Conservation (phyloP, 1,140 invertebrate genomes). For the Drosophila miranda region DNA sequence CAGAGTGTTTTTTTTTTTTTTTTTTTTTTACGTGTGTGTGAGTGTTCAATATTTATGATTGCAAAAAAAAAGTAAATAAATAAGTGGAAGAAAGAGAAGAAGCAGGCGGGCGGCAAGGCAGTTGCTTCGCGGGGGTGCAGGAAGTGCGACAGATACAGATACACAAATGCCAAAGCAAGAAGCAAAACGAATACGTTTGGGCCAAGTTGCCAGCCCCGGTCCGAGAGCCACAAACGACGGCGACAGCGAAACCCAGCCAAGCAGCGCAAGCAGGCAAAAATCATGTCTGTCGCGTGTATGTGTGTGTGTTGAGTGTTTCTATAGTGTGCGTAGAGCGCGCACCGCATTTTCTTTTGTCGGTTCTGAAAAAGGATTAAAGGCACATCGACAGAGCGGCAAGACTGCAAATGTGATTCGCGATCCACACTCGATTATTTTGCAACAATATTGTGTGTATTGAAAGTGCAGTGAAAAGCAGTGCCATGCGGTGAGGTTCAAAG, state of each 20-base stretch:
- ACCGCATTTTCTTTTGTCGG: constrained; percentile 75
- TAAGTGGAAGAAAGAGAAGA: constrained; percentile 26
- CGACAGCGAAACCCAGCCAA: constrained; percentile 62
- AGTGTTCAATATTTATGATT: constrained; percentile 63
- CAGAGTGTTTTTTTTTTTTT: too few relatives aligned
- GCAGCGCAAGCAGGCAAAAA: constrained; percentile 44
- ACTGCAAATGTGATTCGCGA: too few relatives aligned
- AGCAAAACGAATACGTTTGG: constrained; percentile 68
- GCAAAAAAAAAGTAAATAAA: constrained; percentile 52
- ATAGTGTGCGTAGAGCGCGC: constrained; percentile 44
- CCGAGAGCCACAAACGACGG: constrained; percentile 33
- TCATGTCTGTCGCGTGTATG: constrained; percentile 32
- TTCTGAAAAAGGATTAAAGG: constrained; percentile 20
- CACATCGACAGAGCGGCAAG: too few relatives aligned
- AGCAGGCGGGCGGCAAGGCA: constrained; percentile 15
- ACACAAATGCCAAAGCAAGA: constrained; percentile 64
- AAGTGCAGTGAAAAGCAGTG: too few relatives aligned
- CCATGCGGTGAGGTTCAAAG: too few relatives aligned
- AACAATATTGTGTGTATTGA: too few relatives aligned
- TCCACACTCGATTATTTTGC: too few relatives aligned
- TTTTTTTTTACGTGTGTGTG: constrained; percentile 38
- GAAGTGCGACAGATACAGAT: constrained; percentile 77
- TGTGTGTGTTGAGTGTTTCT: constrained; percentile 9
- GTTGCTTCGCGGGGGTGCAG: constrained; percentile 23
- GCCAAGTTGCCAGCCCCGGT: constrained; percentile 57